Percentiles rank a stretch among this genome's conserved stretches.
phyloP scores from a whole-genome alignment of 1,140 invertebrate species.

The Neodiprion fabricii region DNA sequence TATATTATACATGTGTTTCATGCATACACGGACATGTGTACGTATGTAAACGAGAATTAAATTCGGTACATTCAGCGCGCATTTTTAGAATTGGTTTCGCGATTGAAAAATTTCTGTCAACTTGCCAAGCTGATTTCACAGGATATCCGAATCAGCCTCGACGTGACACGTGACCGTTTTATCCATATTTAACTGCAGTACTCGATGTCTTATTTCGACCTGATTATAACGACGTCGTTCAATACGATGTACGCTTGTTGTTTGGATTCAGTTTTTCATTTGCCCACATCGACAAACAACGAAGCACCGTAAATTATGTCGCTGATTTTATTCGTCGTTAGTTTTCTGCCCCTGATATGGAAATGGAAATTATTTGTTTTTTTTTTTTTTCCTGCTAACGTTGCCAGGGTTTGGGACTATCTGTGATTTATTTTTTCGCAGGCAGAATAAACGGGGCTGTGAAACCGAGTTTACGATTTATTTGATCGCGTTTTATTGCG shows the following conservation, averaged over 20 bases:
- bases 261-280: too few relatives aligned
- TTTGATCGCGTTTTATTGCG: background rate
- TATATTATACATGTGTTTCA: too few relatives aligned
- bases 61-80: background rate
- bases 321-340: too few relatives aligned
- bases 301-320: too few relatives aligned
- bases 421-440: background rate
- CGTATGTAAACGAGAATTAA: background rate
- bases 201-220: too few relatives aligned
- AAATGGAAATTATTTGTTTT: background rate
- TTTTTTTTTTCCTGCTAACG: background rate
- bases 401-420: too few relatives aligned
- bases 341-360: background rate
- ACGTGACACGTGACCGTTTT: too few relatives aligned
- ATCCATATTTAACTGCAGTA: too few relatives aligned
- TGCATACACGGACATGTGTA: background rate
- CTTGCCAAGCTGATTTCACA: background rate
- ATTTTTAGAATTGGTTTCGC: background rate
- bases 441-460: background rate
- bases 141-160: too few relatives aligned
- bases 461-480: background rate
- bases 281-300: too few relatives aligned
- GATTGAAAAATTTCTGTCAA: background rate
- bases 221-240: too few relatives aligned
- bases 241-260: too few relatives aligned